Percentiles rank a stretch among this genome's conserved stretches.
phyloP scores from a whole-genome alignment of 2,888 invertebrate genomes.

The Ophioninae sp. region DNA sequence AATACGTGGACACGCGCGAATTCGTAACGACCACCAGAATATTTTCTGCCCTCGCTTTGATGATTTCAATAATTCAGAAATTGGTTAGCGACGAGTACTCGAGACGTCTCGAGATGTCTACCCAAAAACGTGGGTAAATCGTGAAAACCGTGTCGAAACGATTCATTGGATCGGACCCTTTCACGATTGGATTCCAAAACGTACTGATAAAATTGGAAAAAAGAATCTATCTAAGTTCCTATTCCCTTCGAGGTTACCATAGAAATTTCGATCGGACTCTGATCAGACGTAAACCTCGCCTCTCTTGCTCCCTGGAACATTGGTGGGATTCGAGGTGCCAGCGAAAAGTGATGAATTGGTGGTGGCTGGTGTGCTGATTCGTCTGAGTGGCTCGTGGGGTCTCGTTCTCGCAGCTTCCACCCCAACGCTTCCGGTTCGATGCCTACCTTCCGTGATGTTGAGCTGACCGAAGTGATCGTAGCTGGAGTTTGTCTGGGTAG shows the following conservation, averaged over 20 bases:
- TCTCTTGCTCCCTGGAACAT: slow-evolving; percentile 78
- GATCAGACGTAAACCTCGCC: slow-evolving; percentile 84
- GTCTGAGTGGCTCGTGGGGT: slow-evolving; percentile 78
- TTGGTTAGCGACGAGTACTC: too few species aligned
- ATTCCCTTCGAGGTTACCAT: not conserved
- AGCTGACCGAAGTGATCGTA: slow-evolving; percentile 44
- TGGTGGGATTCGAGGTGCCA: slow-evolving; percentile 55
- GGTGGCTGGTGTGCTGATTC: slow-evolving; percentile 80
- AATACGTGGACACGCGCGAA: not conserved
- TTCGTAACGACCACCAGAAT: not conserved
- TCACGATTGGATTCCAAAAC: not conserved
- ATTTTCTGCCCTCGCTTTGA: not conserved
- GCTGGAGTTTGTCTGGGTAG: slow-evolving; percentile 57
- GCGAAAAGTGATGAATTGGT: slow-evolving; percentile 69
- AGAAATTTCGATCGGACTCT: slow-evolving; percentile 2
- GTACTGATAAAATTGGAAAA: not conserved
- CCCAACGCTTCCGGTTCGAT: slow-evolving; percentile 75
- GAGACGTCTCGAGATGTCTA: too few species aligned
- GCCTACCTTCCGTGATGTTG: slow-evolving; percentile 67
- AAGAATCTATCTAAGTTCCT: not conserved
- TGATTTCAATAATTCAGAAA: not conserved
- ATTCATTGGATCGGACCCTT: too few species aligned
- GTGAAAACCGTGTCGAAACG: too few species aligned
- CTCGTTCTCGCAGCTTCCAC: slow-evolving; percentile 65
- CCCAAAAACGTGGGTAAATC: too few species aligned